Evolutionary conservation across 35 echinoderm and acorn worm species (phyloP).

Genomic region (Patiria miniata): DNA sequence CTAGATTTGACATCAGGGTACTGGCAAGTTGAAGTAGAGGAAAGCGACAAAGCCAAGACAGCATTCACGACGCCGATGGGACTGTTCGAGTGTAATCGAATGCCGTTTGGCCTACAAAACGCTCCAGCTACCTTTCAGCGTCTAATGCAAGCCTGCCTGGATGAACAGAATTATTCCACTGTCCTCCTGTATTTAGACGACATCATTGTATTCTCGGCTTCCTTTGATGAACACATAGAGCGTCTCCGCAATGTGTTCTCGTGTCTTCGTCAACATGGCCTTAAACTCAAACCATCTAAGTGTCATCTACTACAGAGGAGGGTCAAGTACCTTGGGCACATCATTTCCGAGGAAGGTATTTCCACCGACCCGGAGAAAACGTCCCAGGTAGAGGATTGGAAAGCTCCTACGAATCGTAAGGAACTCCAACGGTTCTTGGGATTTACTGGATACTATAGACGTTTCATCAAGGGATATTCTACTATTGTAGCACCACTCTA

Average conservation of each 20-base stretch:
- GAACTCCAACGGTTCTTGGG: slow-evolving; percentile 49
- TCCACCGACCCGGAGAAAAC: slow-evolving; percentile 55
- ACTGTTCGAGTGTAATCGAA: slow-evolving; percentile 46
- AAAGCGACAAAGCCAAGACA: slow-evolving; percentile 48
- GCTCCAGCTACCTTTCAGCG: slow-evolving; percentile 64
- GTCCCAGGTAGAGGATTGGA: slow-evolving; percentile 42
- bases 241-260: neutral
- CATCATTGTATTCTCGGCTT: slow-evolving; percentile 67
- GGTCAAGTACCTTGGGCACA: slow-evolving; percentile 60
- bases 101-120: slow-evolving; percentile 75
- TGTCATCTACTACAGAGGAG: slow-evolving; percentile 48
- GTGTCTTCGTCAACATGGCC: slow-evolving; percentile 38
- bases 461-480: slow-evolving; percentile 61
- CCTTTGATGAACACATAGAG: slow-evolving; percentile 52
- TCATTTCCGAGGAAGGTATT: slow-evolving; percentile 32
- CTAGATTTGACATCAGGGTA: slow-evolving; percentile 50
- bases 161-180: slow-evolving; percentile 61
- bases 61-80: slow-evolving; percentile 40
- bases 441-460: too few relatives aligned
- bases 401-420: slow-evolving; percentile 31
- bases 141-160: slow-evolving; percentile 56
- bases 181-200: slow-evolving; percentile 72
- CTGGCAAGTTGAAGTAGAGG: slow-evolving; percentile 41
- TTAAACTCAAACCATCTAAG: slow-evolving; percentile 58
- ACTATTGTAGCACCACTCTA: slow-evolving; percentile 73